Conservation (phyloP, 2,888 invertebrate species). For the Catonia carolina region DNA sequence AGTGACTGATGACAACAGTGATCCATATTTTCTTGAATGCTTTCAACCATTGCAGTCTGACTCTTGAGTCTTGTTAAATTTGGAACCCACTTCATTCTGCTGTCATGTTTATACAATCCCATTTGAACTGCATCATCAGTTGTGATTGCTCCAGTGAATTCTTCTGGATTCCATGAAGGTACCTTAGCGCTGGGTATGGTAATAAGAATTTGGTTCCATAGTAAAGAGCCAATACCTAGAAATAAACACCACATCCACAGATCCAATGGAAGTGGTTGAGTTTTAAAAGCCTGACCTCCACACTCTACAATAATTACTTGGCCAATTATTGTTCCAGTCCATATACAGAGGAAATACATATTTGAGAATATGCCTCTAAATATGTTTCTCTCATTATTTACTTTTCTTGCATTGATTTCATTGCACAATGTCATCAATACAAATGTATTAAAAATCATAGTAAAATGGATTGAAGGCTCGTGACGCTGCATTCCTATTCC, state of each 20-base stretch:
- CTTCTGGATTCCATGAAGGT: too few relatives aligned
- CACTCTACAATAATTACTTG: constrained; percentile 54
- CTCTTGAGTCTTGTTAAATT: too few relatives aligned
- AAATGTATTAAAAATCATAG: constrained; percentile 60
- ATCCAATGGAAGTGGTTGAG: constrained; percentile 46
- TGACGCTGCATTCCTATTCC: constrained; percentile 37
- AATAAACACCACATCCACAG: constrained; percentile 56
- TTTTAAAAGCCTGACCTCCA: constrained; percentile 51
- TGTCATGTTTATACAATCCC: too few relatives aligned
- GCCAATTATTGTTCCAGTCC: constrained; percentile 50
- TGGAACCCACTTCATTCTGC: too few relatives aligned
- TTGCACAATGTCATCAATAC: constrained; percentile 61
- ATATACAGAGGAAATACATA: constrained; percentile 53
- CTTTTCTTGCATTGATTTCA: constrained; percentile 58
- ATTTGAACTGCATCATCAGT: too few relatives aligned
- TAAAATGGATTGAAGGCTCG: constrained; percentile 48
- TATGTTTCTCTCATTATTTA: constrained; percentile 57
- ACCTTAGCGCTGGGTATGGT: too few relatives aligned
- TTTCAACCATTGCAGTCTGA: too few relatives aligned
- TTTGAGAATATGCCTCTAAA: constrained; percentile 52
- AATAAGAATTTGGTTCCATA: too few relatives aligned
- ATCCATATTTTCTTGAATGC: too few relatives aligned
- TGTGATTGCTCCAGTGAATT: too few relatives aligned
- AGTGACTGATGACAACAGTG: too few relatives aligned
- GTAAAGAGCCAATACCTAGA: constrained; percentile 49